Base-by-base conservation (phyloP, 2,113 vertebrate genomes). In the Plecturocebus donacophilus region DNA sequence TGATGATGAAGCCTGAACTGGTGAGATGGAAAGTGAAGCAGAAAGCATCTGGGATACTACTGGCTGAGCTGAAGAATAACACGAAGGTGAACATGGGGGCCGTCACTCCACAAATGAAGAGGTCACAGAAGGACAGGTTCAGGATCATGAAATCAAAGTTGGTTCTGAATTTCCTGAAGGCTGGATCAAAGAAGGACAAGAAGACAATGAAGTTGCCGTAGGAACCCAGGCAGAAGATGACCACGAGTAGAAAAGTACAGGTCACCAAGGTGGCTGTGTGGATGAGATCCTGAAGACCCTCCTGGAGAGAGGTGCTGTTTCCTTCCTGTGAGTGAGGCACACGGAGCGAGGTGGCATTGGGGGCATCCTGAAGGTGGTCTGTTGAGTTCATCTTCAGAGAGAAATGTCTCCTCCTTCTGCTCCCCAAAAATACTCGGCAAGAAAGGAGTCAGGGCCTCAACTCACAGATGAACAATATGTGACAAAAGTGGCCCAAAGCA, bases 81-180 rank as follows among this genome's bases (percentile, higher is more conserved):
- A 99, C 99, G 16, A 99, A 98, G 0, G 99, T 99, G 25, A 99
- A 99, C 99, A 99, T 99, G 95, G 99, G 99, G 0, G 99, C 99
- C 0, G 99, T 99, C 94, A 99, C 99, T 1, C 99, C 99, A 45
- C 99, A 99, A 32, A 99, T 99, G 97, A 99, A 99, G 95, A 99
- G 99, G 97, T 99, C 99, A 4, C 99, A 99, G 98, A 99, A 99
- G 89, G 99, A 99, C 84, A 99, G 98, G 97, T 99, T 99, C 97
- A 99, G 99, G 98, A 99, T 99, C 99, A 99, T 99, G 97, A 99
- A 99, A 98, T 99, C 99, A 80, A 99, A 99, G 98, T 99, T 99
- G 96, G 99, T 99, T 98, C 99, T 99, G 98, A 99, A 99, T 98
- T 99, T 99, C 96, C 99, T 98, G 81, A 99, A 99, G 42, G 99